Evolutionary conservation across 1,140 invertebrate species (phyloP), one percentile per base, ranked within the genome.

Genomic region (Pogonomyrmex barbatus): DNA sequence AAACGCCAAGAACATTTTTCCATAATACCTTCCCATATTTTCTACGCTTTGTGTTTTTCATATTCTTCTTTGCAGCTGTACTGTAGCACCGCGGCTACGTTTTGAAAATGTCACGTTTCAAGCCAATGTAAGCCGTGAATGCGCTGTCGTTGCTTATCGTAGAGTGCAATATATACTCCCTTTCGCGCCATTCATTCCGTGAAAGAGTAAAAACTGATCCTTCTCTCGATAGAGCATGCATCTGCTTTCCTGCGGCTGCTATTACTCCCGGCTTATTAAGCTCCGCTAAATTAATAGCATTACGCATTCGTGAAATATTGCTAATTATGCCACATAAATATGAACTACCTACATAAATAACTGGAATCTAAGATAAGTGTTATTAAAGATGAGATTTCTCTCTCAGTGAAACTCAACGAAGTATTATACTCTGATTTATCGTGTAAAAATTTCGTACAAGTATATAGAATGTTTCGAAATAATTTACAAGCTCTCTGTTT

Each of bases 251-350:
- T 47, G 67, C 47, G 30, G 52, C 33, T 47, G 67, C 39, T 75
- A 83, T 60, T 73, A 81, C 78, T 42, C 78, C 39, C 24, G 65
- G 71, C 65, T 73, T 83, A 75, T 83, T 82, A 82, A 73, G 42
- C 39, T 47, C 42, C 9, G 54, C 54, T 79, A 42, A 73, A 82
- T 82, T 82, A 82, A 82, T 73, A 58, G 79, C 67, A 45, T 82
- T 82, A 82, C 54, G 67, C 39, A 71, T 75, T 73, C 42, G 54
- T 73, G 54, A 73, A 82, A 82, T 73, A 42, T 60, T 71, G 54
- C 54, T 73, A 82, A 82, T 82, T 82, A 82, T 42, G 42, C 42
- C 14, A 42, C 42, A 52, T 24, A 73, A 82, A 82, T 82, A 71
- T 73, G 33, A 82, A 47, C 47, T 56, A 14, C 42, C 10, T 33